Conservation (phyloP, 2,797 vertebrate genomes). For the Coreius guichenoti region DNA sequence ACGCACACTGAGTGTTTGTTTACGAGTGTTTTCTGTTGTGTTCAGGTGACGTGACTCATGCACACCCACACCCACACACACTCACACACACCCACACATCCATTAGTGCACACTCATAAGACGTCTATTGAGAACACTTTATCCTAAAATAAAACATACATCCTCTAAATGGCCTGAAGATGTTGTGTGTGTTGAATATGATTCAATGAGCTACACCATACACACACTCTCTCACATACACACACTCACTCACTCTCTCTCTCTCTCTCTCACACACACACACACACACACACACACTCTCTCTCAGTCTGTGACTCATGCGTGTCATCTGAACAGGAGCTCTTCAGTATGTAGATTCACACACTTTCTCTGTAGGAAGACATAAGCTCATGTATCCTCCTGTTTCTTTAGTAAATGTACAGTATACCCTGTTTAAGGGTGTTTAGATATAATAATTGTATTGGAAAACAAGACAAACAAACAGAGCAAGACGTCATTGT, state of each 20-base stretch:
- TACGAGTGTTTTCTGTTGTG: conserved; percentile 26
- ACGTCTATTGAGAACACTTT: not conserved
- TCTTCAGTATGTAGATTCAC: conserved; percentile 11
- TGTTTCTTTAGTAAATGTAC: too few relatives aligned
- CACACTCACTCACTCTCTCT: too few relatives aligned
- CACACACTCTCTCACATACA: too few relatives aligned
- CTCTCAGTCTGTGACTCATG: not conserved
- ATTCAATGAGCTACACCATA: too few relatives aligned
- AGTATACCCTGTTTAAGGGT: too few relatives aligned
- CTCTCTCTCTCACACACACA: too few relatives aligned
- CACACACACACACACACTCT: not conserved
- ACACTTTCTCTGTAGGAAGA: not conserved
- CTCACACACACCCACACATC: not conserved
- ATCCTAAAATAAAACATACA: too few relatives aligned
- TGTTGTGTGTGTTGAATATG: not conserved
- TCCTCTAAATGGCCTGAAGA: not conserved
- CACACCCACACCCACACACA: not conserved
- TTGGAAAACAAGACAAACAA: too few relatives aligned
- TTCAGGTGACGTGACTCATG: not conserved
- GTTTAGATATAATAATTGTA: too few relatives aligned
- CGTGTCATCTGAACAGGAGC: not conserved
- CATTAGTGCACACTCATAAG: not conserved
- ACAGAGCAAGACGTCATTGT: too few relatives aligned
- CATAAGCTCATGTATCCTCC: too few relatives aligned
- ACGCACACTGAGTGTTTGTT: conserved; percentile 22